Base-by-base conservation (phyloP, 2,888 invertebrate species). In the Plemyria rubiginata region DNA sequence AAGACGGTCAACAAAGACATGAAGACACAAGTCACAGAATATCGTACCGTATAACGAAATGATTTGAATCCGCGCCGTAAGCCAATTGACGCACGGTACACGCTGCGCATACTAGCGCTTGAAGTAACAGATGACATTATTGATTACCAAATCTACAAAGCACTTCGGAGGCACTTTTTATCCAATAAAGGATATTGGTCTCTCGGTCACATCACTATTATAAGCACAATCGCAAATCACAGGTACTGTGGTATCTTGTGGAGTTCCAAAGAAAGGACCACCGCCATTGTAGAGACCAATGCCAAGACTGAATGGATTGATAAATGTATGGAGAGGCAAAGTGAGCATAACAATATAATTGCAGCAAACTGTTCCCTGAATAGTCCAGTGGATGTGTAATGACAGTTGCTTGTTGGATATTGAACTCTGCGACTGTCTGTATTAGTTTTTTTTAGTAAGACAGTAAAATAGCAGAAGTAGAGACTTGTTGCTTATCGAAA, bases 281-380 rank as follows among this genome's bases (percentile, higher is more conserved):
- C 88, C 86, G 81, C 85, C 90, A 92, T 92, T 87, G 82, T 70
- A 79, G 74, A 76, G 81, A 82, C 83, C 87, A 83, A 85, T 85
- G 82, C 79, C 81, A 81, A 88, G 85, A 91, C 92, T 92, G 91
- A 88, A 78, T 81, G 80, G 84, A 84, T 85, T 86, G 86, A 88
- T 86, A 86, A 85, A 87, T 85, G 89, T 87, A 82, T 79, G 74
- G 78, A 77, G 83, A 82, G 86, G 76, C 86, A 86, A 86, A 86
- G 90, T 86, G 92, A 88, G 80, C 89, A 89, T 92, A 92, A 92
- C 89, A 87, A 90, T 89, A 78, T 92, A 92, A 92, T 92, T 92
- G 92, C 88, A 79, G 81, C 83, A 84, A 92, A 90, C 81, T 88
- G 89, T 90, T 89, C 87, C 86, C 84, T 92, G 91, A 92, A 92